Evolutionary conservation across 2,797 vertebrate species (phyloP).

Genomic region (Vultur gryphus): DNA sequence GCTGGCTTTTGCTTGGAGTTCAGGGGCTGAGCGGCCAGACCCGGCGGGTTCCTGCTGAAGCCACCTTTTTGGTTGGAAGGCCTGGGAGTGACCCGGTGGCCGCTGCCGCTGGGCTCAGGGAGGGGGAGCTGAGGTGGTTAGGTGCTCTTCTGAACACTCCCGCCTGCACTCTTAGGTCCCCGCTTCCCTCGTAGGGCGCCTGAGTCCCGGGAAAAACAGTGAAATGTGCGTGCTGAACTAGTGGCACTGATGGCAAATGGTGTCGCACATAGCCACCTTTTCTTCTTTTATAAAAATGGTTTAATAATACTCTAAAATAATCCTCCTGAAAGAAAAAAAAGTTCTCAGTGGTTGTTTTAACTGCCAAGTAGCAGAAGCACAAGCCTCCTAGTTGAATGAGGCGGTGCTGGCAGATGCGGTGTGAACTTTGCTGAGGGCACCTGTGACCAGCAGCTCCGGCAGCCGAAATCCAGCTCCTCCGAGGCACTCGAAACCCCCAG

Average conservation of each 20-base stretch:
- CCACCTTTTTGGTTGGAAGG: too few relatives aligned
- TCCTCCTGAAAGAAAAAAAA: not conserved
- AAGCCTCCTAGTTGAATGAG: not conserved
- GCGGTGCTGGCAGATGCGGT: fast-evolving
- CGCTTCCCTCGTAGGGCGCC: fast-evolving
- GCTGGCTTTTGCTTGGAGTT: not conserved
- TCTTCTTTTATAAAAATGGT: not conserved
- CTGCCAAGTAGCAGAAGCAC: fast-evolving
- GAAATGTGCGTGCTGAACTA: not conserved
- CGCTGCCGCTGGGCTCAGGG: not conserved
- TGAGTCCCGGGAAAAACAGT: fast-evolving
- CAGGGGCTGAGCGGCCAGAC: not conserved
- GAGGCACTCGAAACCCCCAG: too few relatives aligned
- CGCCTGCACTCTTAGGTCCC: fast-evolving
- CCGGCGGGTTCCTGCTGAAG: not conserved
- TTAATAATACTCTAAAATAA: not conserved
- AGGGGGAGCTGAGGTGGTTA: fast-evolving
- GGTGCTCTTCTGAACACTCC: not conserved
- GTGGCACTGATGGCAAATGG: fast-evolving
- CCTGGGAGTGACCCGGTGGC: not conserved
- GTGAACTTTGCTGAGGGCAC: not conserved
- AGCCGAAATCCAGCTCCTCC: not conserved
- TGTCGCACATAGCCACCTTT: fast-evolving
- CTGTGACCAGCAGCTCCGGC: too few relatives aligned
- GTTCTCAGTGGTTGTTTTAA: not conserved